Conservation (phyloP, 2,888 invertebrate species). For the Flexamia atlantica region DNA sequence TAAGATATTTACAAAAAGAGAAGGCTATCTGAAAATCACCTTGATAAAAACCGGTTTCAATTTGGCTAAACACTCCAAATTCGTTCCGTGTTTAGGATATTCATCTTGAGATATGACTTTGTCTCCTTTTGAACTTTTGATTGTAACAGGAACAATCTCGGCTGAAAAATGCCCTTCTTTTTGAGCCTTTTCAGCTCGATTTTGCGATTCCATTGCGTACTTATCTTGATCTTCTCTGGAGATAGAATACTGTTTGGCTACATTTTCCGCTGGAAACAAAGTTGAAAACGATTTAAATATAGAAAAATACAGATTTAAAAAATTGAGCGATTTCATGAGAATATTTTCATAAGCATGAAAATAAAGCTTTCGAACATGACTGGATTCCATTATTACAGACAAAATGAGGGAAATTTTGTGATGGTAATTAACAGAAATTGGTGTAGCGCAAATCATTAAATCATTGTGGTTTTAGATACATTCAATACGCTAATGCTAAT, state of each 20-base stretch:
- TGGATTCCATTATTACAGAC: too few relatives aligned
- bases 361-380: too few relatives aligned
- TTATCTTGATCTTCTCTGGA: slow-evolving; percentile 84
- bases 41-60: slow-evolving; percentile 82
- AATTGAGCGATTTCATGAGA: too few relatives aligned
- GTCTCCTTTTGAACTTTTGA: slow-evolving; percentile 76
- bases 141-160: slow-evolving; percentile 84
- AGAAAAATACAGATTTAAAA: too few relatives aligned
- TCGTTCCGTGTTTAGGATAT: slow-evolving; percentile 81
- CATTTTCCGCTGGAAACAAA: slow-evolving; percentile 82
- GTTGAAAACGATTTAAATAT: not conserved
- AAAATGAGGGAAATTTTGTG: too few relatives aligned
- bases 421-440: too few relatives aligned
- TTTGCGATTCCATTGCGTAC: slow-evolving; percentile 83
- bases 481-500: too few relatives aligned
- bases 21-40: slow-evolving; percentile 72
- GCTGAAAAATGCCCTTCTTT: slow-evolving; percentile 80
- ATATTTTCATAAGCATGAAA: too few relatives aligned
- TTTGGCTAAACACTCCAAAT: slow-evolving; percentile 79
- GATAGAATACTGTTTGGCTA: slow-evolving; percentile 82
- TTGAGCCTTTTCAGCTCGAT: slow-evolving; percentile 80
- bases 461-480: too few relatives aligned
- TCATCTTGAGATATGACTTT: slow-evolving; percentile 81
- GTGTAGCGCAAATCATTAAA: too few relatives aligned
- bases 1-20: too few relatives aligned